A percentile compares a stretch with the other conserved stretches of the same genome.
These are phyloP conservation scores for Papilio glaucus DNA, from an alignment of 1,140 invertebrate species.

Conservation along the genomic window DNA sequence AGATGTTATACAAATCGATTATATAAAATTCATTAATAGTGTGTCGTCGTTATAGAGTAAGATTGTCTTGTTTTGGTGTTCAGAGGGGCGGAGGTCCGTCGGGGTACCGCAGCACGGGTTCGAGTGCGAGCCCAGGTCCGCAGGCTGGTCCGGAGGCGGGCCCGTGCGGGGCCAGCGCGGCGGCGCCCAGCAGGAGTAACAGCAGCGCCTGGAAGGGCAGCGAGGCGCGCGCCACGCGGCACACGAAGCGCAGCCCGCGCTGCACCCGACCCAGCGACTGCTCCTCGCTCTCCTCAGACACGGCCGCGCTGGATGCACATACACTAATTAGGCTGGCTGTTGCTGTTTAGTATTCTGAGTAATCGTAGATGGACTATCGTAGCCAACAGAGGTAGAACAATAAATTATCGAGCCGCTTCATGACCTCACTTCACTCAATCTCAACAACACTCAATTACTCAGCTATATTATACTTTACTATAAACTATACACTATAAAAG, in stretches of 20 bases:
- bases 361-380: too few relatives aligned
- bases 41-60: too few relatives aligned
- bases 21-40: not conserved
- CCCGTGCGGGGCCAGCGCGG: constrained; percentile 92
- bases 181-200: constrained; percentile 93
- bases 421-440: too few relatives aligned
- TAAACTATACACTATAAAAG: not conserved
- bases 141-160: constrained; percentile 89
- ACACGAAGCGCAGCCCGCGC: constrained; percentile 91
- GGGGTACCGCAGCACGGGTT: constrained; percentile 93
- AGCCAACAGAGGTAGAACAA: too few relatives aligned
- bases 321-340: not conserved
- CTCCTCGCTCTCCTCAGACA: constrained; percentile 61
- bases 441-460: too few relatives aligned
- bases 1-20: too few relatives aligned
- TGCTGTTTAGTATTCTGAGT: too few relatives aligned
- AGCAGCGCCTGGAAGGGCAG: constrained; percentile 95
- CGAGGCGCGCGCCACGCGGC: constrained; percentile 93
- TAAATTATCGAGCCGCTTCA: too few relatives aligned
- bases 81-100: constrained; percentile 95
- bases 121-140: constrained; percentile 92
- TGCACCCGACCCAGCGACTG: constrained; percentile 84
- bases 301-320: constrained; percentile 43
- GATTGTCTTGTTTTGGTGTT: constrained; percentile 30
- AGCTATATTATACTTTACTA: too few relatives aligned